Evolutionary conservation across 1,140 invertebrate genomes (phyloP).

Genomic region (Drosophila mojavensis): DNA sequence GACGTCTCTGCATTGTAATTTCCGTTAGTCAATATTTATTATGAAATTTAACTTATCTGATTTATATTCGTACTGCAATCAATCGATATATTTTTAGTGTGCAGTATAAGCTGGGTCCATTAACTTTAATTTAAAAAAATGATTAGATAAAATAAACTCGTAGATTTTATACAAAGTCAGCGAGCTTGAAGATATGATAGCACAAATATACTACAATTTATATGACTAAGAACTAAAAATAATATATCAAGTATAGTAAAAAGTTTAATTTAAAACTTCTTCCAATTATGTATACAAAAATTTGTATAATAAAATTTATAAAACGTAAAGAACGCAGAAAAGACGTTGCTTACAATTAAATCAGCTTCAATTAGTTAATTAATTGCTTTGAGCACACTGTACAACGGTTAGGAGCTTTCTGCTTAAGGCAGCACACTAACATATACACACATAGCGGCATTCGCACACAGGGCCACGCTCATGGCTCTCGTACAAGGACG

Average conservation of each 20-base stretch:
- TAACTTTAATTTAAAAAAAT: no score
- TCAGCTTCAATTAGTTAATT: not conserved
- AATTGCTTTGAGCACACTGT: slow-evolving; percentile 13
- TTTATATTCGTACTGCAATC: not conserved
- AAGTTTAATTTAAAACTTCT: no score
- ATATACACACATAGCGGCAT: slow-evolving; percentile 9
- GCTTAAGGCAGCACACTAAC: slow-evolving; percentile 29
- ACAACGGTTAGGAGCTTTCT: slow-evolving; percentile 26
- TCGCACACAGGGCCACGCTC: slow-evolving; percentile 41
- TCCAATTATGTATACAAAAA: no score
- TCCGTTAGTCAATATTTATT: slow-evolving; percentile 7
- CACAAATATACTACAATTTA: not conserved
- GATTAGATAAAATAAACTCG: no score
- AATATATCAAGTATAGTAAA: not conserved
- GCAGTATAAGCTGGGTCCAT: no score
- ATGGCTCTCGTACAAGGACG: slow-evolving; percentile 67
- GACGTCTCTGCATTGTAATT: not conserved
- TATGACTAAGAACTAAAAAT: not conserved
- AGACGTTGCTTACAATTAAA: not conserved
- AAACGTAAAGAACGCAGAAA: no score
- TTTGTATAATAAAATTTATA: no score
- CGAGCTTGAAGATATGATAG: no score
- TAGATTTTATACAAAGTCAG: no score
- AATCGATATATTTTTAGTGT: not conserved
- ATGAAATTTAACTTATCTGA: no score